Evolutionary conservation across 2,888 invertebrate genomes (phyloP).

Genomic region (Himalopsyche anomala): DNA sequence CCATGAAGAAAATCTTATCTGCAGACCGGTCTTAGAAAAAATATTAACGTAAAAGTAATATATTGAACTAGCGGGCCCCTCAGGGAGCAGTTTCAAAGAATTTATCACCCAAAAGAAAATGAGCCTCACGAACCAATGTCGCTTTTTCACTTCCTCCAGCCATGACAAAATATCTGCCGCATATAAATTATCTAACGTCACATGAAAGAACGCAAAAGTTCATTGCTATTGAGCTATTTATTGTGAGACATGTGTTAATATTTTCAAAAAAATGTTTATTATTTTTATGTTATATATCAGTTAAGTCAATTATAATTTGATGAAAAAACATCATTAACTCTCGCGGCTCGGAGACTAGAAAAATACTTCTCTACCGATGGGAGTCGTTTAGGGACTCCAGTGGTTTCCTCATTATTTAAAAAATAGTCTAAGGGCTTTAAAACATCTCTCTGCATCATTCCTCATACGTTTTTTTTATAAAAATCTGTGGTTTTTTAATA

Average conservation of each 20-base stretch:
- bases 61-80: constrained; percentile 56
- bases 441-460: too few species aligned
- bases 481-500: too few species aligned
- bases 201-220: neutral
- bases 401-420: too few species aligned
- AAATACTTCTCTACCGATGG: too few species aligned
- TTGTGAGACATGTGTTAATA: constrained; percentile 27
- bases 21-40: constrained; percentile 55
- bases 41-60: constrained; percentile 62
- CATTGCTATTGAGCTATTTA: constrained; percentile 14
- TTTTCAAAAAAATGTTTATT: too few species aligned
- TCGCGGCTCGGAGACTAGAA: too few species aligned
- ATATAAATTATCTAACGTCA: constrained; percentile 11
- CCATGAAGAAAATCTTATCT: constrained; percentile 58
- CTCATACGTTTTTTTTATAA: too few species aligned
- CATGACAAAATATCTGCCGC: constrained; percentile 57
- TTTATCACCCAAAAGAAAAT: constrained; percentile 63
- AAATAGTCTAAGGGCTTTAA: too few species aligned
- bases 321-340: too few species aligned
- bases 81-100: constrained; percentile 57
- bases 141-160: constrained; percentile 52
- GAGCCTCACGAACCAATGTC: constrained; percentile 56
- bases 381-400: too few species aligned
- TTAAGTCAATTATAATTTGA: too few species aligned
- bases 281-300: too few species aligned